Evolutionary conservation across 1,140 invertebrate species (phyloP).

Genomic region (Neomicropteryx cornuta): DNA sequence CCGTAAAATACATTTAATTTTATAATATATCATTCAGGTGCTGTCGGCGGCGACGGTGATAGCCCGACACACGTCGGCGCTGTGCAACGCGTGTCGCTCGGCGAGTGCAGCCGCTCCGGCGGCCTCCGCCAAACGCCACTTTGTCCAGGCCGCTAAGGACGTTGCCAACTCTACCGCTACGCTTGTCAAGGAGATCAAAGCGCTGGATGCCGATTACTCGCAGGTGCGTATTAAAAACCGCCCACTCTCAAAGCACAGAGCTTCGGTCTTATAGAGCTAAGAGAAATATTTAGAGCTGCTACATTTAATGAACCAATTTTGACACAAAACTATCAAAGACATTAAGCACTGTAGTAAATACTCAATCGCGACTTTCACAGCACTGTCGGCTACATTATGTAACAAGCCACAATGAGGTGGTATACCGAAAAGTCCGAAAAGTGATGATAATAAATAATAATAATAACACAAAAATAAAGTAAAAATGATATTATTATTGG

Average conservation of each 20-base stretch:
- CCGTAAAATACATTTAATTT: constrained; percentile 4
- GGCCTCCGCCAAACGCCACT: constrained; percentile 89
- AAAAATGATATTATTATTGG: too few relatives aligned
- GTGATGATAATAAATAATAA: too few relatives aligned
- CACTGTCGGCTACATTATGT: too few relatives aligned
- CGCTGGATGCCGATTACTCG: constrained; percentile 74
- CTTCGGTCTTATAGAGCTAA: too few relatives aligned
- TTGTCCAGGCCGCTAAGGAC: constrained; percentile 95
- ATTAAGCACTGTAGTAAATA: too few relatives aligned
- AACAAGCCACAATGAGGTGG: too few relatives aligned
- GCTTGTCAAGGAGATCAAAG: constrained; percentile 92
- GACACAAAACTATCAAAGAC: too few relatives aligned
- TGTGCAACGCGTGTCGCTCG: constrained; percentile 89
- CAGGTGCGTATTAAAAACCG: constrained; percentile 43
- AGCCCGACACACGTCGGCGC: constrained; percentile 90
- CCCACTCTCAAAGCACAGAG: constrained; percentile 1
- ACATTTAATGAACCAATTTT: too few relatives aligned
- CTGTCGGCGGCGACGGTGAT: constrained; percentile 86
- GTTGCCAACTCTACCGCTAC: constrained; percentile 93
- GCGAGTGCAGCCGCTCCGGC: constrained; percentile 89
- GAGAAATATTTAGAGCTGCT: too few relatives aligned
- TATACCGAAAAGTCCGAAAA: too few relatives aligned
- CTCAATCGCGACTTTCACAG: too few relatives aligned
- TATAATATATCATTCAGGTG: constrained; percentile 40
- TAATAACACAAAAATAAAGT: too few relatives aligned